Base-by-base conservation (phyloP, 2,888 invertebrate genomes). In the Apodemia duryi region DNA sequence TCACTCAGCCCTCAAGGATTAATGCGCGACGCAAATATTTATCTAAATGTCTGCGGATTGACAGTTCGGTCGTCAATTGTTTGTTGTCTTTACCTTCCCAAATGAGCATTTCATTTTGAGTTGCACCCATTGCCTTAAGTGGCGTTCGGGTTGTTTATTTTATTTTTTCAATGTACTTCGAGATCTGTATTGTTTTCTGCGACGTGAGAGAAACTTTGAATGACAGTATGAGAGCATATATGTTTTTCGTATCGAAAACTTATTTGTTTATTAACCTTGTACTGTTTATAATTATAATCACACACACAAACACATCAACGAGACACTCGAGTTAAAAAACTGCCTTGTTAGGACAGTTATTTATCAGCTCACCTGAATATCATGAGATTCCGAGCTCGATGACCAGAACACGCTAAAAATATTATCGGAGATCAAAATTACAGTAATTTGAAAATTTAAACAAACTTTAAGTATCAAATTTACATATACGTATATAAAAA, bases 11-110 rank as follows among this genome's bases (percentile, higher is more conserved):
- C 83, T 86, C 84, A 77, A 82, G 85, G 87, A 91, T 91, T 91
- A 91, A 91, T 91, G 90, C 91, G 85, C 82, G 83, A 81, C 85
- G 89, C 88, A 91, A 91, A 91, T 88, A 90, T 91, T 91, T 87
- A 86, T 87, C 87, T 83, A 85, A 89, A 87, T 88, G 88, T 87
- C 90, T 86, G 90, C 87, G 74, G 89, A 91, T 91, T 91, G 91
- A 91, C 91, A 90, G 91, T 90, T 89, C 90, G 82, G 84, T 86
- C 87, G 86, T 88, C 89, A 87, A 89, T 87, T 91, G 90, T 91
- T 91, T 91, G 89, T 90, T 88, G 87, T 88, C 89, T 85, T 88
- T 88, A 79, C 89, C 88, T 86, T 86, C 85, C 85, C 89, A 88
- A 91, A 91, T 85, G 89, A 89, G 86, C 88, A 85, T 88, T 88